Evolutionary conservation across 2,113 vertebrate genomes (phyloP), one percentile per base, ranked within the genome.

Genomic region (Microcebus jonahi): DNA sequence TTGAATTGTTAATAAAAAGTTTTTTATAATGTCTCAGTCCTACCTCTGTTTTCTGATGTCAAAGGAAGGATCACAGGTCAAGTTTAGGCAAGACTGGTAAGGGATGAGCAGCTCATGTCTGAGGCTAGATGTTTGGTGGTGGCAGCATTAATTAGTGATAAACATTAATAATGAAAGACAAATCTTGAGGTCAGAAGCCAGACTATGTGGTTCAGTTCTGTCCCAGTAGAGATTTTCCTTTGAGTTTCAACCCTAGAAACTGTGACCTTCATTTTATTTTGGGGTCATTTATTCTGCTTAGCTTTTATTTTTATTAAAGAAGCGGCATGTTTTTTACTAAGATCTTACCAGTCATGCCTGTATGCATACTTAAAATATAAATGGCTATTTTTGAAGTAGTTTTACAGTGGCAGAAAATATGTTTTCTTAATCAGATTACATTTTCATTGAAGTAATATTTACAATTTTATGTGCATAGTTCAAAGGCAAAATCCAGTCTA

Each of bases 401-500:
- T 95, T 93, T 91, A 83, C 5, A 57, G 29, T 65, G 13, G 34
- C n/a, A 73, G 55, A 89, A 85, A 88, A 57, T 50, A 10, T 80
- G 20, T 79, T 93, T 95, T 96, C 75, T 75, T 90, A 61, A 57
- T 12, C 55, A 80, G 31, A 71, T 82, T 82, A 48, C 1, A 90
- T 88, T 89, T 87, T 20, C 36, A 86, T 36, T 89, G 29, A 89
- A 97, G 83, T 57, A 94, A 39, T 83, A 70, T 68, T 94, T 96
- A 85, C 2, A 87, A 79, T 91, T 93, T 89, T 71, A 86, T 29
- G n/a, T 65, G 20, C 12, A 90, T 82, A 81, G 15, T 80, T 90
- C 42, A 79, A 75, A 84, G 31, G 53, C 65, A 94, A 93, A 71
- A 83, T 77, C 65, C 36, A 65, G 14, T 71, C 8, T 67, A 89